Evolutionary conservation across 2,888 invertebrate species (phyloP), one percentile per base, ranked within the genome.

Genomic region (Metopia argyrocephala): DNA sequence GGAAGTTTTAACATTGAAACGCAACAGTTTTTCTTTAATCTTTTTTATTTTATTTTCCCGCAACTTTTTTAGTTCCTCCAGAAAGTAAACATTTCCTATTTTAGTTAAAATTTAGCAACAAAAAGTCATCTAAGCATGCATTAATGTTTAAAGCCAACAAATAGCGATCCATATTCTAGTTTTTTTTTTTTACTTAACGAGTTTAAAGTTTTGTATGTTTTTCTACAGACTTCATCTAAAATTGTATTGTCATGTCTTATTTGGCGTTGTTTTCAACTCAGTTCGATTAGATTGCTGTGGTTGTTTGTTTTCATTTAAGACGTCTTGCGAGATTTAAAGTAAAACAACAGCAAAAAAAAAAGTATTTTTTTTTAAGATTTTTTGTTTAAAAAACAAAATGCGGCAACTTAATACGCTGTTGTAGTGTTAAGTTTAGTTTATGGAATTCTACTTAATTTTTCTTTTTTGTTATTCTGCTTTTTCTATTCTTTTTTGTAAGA

Each of bases 281-380:
- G n/a, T 15, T 21, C 21, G 18, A 38, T 61, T 45, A 25, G 18
- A 46, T 23, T 46, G 57, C 46, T 69, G n/a, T 9, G 38, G 76
- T 76, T 71, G 65, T 62, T 69, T 69, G 62, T 59, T 71, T 65
- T 76, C 18, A 59, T 20, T 61, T 70, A 59, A 70, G 74, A 69
- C 68, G 74, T 66, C 81, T 81, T 78, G 65, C 70, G 78, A 81
- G 78, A 81, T 70, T 81, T 66, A 61, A 68, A 78, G 65, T 54
- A 57, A 76, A 71, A 54, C 38, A n/a, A n/a, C n/a, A n/a, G n/a
- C n/a, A n/a, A n/a, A 68, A 68, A 54, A 76, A 71, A 57, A 38
- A 3, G 15, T 3, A 12, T 38, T 38, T 38, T 38, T 38, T 12
- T 4, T 73, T 64, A 66, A 54, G 38, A 69, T 20, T 59, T 65